Base-by-base conservation (phyloP, 2,797 vertebrate genomes). In the Balearica regulorum region DNA sequence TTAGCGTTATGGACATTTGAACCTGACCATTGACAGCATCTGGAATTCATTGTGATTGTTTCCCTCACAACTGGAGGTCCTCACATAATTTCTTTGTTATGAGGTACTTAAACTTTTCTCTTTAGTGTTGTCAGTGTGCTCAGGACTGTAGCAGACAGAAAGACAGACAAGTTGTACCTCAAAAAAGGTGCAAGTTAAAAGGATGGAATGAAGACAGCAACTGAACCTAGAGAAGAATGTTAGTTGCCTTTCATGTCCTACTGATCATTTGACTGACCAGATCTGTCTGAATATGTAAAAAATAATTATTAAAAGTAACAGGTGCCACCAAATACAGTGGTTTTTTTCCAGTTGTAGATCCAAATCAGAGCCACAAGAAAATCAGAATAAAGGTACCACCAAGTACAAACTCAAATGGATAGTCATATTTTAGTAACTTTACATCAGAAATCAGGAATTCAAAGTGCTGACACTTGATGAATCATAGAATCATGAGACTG, bases 1-100 rank as follows among this genome's bases (percentile, higher is more conserved):
- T 75, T 61, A 31, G 29, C 17, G 16, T 73, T 76, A 72, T 2
- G 16, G 46, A 54, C 22, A 17, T 69, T 84, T 92, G 70, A 92
- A 76, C 66, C 31, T 69, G 79, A 70, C 14, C 25, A 2, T 69
- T 54, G 62, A 68, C 55, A 90, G 22, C 77, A 95, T 84, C 88
- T 95, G 92, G 82, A 91, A 86, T 78, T 64, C 86, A 83, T 95
- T 78, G 28, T 49, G 44, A 73, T 66, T 65, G 35, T 66, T 94
- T 87, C 71, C 33, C n/a, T 89, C 16, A 61, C 75, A 80, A 6
- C 11, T 77, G 71, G 90, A 83, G 33, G 65, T 65, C 72, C 48
- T 86, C n/a, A 57, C 4, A 31, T 46, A 61, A 90, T 68, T 83
- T 78, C 15, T 10, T 85, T 61, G 21, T 44, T 91, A 60, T 16